Evolutionary conservation across 2,113 vertebrate genomes (phyloP), one percentile per base, ranked within the genome.

Genomic region (Albula goreensis): DNA sequence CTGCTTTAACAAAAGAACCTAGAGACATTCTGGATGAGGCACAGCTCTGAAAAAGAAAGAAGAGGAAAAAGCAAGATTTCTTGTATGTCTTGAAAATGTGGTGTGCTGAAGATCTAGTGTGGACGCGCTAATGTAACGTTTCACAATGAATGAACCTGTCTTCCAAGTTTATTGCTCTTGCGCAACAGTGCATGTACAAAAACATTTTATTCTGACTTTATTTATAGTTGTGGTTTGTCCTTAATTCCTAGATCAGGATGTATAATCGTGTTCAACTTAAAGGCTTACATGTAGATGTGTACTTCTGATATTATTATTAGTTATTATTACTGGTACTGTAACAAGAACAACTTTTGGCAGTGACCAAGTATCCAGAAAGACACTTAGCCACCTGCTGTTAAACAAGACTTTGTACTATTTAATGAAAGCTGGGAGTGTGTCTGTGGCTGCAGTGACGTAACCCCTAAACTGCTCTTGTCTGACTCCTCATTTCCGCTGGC

Each of bases 391-490:
- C 7, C 52, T n/a, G 48, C 83, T 56, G 50, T 79, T 80, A 60
- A 87, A 81, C 57, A 22, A 9, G 15, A 56, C 86, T 87, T 82
- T 90, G 82, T 86, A 13, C 81, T 53, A 83, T 83, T 80, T 88
- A 85, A 82, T 83, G 81, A 87, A 83, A 88, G 83, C 53, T 86
- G 74, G 48, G 52, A 84, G 83, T 70, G n/a, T 57, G n/a, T 11
- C 50, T 53, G 41, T 49, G 10, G 41, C 63, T 78, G 82, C 79
- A 48, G 84, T 87, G 84, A 85, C 86, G 86, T 83, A 70, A 85
- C 52, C 78, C 17, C 53, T 87, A 87, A 57, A 84, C 83, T 41
- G 83, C 83, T 57, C 79, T 60, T 63, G 41, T 81, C 41, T 86
- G 50, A 53, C 52, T 41, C 56, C 84, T 83, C 48, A 11, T 66